Evolutionary conservation across 2,888 invertebrate genomes (phyloP).

Genomic region (Agriopis marginaria): DNA sequence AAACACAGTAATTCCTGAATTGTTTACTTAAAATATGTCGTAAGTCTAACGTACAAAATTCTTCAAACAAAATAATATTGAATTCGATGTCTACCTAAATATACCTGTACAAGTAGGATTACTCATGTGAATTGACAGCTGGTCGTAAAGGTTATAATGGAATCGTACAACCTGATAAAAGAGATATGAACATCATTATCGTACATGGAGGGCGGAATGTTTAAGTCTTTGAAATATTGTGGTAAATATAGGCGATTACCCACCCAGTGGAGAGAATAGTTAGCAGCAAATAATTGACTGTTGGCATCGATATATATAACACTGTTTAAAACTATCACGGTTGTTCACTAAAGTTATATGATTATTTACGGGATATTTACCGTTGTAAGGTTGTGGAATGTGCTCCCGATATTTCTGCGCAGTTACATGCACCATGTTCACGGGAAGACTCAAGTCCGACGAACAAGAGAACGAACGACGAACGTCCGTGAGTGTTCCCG

Average conservation of each 20-base stretch:
- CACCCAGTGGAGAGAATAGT: background rate
- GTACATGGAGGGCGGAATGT: slow-evolving; percentile 39
- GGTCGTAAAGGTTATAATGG: slow-evolving; percentile 53
- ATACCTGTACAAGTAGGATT: slow-evolving; percentile 10
- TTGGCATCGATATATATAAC: background rate
- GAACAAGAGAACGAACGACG: too few species aligned
- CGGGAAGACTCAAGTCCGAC: too few species aligned
- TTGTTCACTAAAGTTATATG: too few species aligned
- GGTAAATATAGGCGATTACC: background rate
- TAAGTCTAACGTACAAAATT: background rate
- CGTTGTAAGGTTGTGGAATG: too few species aligned
- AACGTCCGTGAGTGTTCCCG: too few species aligned
- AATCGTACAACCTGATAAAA: slow-evolving; percentile 58
- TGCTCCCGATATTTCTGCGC: too few species aligned
- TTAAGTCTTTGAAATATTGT: slow-evolving; percentile 36
- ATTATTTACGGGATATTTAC: too few species aligned
- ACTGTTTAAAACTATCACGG: too few species aligned
- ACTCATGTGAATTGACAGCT: slow-evolving; percentile 66
- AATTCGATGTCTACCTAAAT: background rate
- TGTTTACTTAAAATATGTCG: slow-evolving; percentile 3
- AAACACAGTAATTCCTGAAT: background rate
- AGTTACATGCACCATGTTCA: too few species aligned
- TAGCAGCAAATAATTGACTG: background rate
- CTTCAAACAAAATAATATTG: background rate
- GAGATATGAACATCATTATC: slow-evolving; percentile 68